A percentile compares a stretch with the other conserved stretches of the same genome.
Conservation (phyloP, 2,113 vertebrate genomes). For the Clupea harengus region DNA sequence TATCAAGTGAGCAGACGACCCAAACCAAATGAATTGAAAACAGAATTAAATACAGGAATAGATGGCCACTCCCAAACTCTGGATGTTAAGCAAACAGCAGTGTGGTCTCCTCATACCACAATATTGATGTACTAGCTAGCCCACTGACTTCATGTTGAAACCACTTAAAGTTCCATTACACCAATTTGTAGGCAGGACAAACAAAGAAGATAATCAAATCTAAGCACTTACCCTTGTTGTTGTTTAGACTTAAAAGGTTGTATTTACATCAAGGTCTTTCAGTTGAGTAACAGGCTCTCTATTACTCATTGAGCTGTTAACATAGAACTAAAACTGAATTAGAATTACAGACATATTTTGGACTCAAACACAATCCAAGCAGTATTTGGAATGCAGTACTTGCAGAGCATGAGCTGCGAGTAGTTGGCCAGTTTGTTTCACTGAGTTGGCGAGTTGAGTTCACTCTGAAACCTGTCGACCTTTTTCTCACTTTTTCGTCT, state of each 20-base stretch:
- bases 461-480: too few relatives aligned
- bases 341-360: too few relatives aligned
- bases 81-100: neutral
- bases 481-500: too few relatives aligned
- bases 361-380: too few relatives aligned
- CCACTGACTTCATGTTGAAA: neutral
- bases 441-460: too few relatives aligned
- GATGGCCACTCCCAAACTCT: neutral
- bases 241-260: neutral
- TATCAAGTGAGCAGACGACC: neutral
- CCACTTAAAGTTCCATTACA: neutral
- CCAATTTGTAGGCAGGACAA: neutral
- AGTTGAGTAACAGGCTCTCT: too few relatives aligned
- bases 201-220: neutral
- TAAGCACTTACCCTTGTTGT: neutral
- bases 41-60: neutral
- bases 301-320: too few relatives aligned
- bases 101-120: neutral
- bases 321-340: too few relatives aligned
- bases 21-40: neutral
- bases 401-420: too few relatives aligned
- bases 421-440: too few relatives aligned
- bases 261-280: neutral
- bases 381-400: too few relatives aligned
- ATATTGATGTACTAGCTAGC: neutral